Evolutionary conservation across 2,888 invertebrate species (phyloP).

Genomic region (Drosophila fulvimacula): DNA sequence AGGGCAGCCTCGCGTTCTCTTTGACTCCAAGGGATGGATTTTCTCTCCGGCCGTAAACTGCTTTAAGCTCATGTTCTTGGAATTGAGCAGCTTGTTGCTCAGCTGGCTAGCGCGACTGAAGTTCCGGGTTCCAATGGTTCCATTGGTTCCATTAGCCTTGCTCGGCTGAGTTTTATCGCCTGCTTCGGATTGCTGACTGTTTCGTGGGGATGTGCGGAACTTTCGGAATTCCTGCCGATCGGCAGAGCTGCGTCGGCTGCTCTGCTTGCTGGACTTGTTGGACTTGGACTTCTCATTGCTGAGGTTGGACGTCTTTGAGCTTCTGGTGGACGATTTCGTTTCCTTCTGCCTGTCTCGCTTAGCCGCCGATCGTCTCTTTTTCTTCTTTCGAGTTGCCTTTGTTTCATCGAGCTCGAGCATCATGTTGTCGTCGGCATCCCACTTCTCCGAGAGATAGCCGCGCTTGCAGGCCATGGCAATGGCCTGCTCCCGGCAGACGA

Average conservation of each 20-base stretch:
- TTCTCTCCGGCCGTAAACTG: background rate
- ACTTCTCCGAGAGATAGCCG: slow-evolving; percentile 30
- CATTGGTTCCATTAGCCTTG: no score
- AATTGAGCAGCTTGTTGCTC: background rate
- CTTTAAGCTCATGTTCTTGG: background rate
- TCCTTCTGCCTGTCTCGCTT: background rate
- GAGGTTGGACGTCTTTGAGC: no score
- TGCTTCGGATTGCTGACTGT: no score
- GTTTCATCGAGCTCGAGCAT: accelerated
- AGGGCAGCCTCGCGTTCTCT: background rate
- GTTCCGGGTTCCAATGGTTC: background rate
- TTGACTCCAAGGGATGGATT: accelerated
- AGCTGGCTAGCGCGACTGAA: background rate
- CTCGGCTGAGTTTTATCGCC: no score
- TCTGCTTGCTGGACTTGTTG: no score
- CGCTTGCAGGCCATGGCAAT: background rate
- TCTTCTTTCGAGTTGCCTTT: background rate
- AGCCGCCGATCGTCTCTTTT: slow-evolving; percentile 2
- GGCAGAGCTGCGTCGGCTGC: no score
- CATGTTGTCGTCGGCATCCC: background rate
- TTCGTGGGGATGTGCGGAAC: no score
- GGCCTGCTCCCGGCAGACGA: slow-evolving; percentile 12
- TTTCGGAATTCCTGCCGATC: no score
- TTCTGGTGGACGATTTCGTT: background rate
- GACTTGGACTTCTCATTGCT: no score